A percentile compares a stretch with the other conserved stretches of the same genome.
phyloP scores from a whole-genome alignment of 2,797 vertebrate genomes.

The Bradypodion ventrale region DNA sequence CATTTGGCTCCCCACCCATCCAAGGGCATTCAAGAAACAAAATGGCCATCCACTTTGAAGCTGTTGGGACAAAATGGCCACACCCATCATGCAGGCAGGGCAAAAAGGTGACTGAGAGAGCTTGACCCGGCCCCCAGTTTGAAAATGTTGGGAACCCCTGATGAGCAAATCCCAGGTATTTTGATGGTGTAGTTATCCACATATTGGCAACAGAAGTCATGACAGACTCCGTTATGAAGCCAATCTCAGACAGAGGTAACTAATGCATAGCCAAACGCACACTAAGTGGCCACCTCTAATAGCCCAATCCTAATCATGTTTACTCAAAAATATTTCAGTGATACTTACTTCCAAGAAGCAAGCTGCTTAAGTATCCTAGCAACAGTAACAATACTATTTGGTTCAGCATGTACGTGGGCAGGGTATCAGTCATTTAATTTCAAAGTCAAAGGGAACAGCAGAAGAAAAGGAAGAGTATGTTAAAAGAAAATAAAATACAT shows the following conservation, averaged over 20 bases:
- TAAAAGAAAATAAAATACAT: neutral
- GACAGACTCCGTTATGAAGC: neutral
- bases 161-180: too few species aligned
- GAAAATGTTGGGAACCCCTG: too few species aligned
- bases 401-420: constrained; percentile 1
- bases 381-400: constrained; percentile 16
- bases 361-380: constrained; percentile 17
- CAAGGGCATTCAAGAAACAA: too few species aligned
- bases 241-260: neutral
- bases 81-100: too few species aligned
- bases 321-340: neutral
- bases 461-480: neutral
- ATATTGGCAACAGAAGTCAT: neutral
- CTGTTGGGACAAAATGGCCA: too few species aligned
- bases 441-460: neutral
- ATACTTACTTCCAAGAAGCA: neutral
- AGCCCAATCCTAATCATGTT: neutral
- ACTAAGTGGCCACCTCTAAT: neutral
- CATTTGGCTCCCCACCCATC: too few species aligned
- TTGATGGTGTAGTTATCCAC: too few species aligned
- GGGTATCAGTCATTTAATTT: neutral
- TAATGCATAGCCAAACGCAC: too few species aligned
- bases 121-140: too few species aligned
- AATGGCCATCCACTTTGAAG: too few species aligned
- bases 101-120: too few species aligned